Base-by-base conservation (phyloP, 2,113 vertebrate species). In the Hiodon alosoides region DNA sequence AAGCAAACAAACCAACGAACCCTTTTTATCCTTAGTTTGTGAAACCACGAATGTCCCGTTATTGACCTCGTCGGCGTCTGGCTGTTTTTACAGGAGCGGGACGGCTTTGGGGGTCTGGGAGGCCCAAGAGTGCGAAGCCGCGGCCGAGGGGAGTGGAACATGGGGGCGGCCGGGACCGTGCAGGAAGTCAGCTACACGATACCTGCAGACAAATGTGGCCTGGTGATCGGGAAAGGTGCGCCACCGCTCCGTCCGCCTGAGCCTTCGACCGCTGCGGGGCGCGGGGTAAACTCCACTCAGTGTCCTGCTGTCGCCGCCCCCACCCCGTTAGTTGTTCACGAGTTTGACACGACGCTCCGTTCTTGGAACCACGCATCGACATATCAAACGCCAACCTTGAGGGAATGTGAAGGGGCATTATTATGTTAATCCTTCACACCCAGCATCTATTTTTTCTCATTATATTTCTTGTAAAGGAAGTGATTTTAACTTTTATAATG, bases 131-230 rank as follows among this genome's bases (percentile, higher is more conserved):
- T 91, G 79, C 79, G 90, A 88, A 89, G 93, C 76, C 88, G 95
- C 51, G 90, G 93, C 76, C 94, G 94, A 0, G 88, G 93, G 0
- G 95, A 98, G 68, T 98, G 96, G 96, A 94, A 89, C 0, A 78
- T 95, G 80, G 93, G 93, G 7, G 81, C 94, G 0, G 93, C 95
- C 0, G 94, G 94, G 2, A 93, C 93, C 0, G 71, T 97, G 79
- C 96, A 98, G 86, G 96, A 97, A 79, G 92, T 98, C 60, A 98
- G 95, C 4, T 98, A 96, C 88, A 95, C 95, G 0, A 95, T 98
- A 86, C 94, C 95, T 0, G 95, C 96, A 0, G 95, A 96, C 76
- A 98, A 98, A 74, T 98, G 96, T 5, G 96, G 96, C 60, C 93
- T 97, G 0, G 96, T 98, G 80, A 98, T 98, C 51, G 96, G 96